Conservation (phyloP, 2,797 vertebrate genomes). For the Arremon aurantiirostris region DNA sequence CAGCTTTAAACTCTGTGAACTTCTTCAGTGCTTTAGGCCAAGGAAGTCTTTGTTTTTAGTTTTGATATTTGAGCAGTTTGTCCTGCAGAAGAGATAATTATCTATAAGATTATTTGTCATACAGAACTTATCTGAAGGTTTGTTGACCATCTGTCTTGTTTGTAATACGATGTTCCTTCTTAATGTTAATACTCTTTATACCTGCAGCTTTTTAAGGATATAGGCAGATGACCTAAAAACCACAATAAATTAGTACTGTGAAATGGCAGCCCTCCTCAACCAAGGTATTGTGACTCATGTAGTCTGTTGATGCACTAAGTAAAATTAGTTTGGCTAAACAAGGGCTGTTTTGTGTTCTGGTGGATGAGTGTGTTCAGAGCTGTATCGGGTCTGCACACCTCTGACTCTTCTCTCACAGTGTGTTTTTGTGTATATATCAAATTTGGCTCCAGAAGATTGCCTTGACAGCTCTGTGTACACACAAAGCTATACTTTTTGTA, state of each 20-base stretch:
- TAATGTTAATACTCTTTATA: background rate
- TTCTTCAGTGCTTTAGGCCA: background rate
- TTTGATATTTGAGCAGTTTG: background rate
- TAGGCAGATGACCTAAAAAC: background rate
- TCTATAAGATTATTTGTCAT: background rate
- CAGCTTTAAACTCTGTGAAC: background rate
- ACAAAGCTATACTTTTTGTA: background rate
- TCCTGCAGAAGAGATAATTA: background rate
- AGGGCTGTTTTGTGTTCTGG: background rate
- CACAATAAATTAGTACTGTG: background rate
- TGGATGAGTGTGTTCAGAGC: background rate
- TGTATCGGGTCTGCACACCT: background rate
- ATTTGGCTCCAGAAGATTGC: background rate
- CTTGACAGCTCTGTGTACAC: fast-evolving
- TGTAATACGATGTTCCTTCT: background rate
- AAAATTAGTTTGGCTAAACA: background rate
- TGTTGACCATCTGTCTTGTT: background rate
- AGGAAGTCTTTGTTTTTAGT: background rate
- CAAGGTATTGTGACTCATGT: background rate
- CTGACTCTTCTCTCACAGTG: background rate
- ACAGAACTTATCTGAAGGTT: background rate
- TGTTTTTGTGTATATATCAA: background rate
- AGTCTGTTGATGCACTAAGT: background rate
- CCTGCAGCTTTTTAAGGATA: background rate
- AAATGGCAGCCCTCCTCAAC: background rate